These are phyloP conservation scores for Pheosia tremula DNA, from an alignment of 2,888 invertebrate species.

Conservation along the genomic window DNA sequence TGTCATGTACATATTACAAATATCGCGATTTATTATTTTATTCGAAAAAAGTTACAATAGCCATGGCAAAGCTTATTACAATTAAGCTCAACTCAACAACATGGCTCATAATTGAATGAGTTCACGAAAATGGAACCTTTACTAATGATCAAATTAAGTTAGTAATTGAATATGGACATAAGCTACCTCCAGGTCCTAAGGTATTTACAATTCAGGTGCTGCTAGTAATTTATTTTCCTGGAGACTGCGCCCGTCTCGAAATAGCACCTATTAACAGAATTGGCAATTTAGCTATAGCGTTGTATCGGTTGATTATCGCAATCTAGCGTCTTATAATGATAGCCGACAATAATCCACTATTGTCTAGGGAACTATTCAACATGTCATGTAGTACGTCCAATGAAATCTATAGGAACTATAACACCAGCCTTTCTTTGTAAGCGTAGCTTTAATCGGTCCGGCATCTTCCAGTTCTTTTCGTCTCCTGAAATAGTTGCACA, in stretches of 20 bases:
- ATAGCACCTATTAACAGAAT: background rate
- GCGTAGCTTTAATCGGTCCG: no score
- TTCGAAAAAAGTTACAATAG: no score
- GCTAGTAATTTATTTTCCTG: background rate
- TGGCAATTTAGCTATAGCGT: background rate
- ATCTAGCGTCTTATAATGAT: no score
- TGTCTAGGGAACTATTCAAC: background rate
- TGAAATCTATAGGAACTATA: no score
- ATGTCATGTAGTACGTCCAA: no score
- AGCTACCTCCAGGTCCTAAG: background rate
- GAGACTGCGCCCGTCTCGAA: background rate
- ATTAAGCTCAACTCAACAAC: background rate
- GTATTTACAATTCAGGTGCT: background rate
- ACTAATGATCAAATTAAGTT: background rate
- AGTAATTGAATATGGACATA: background rate
- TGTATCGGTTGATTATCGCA: background rate
- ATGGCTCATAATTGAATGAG: background rate
- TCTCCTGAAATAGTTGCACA: no score
- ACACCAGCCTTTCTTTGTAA: no score
- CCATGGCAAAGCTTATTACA: no score
- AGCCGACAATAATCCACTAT: background rate
- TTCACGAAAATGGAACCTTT: background rate
- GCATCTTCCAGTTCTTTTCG: no score
- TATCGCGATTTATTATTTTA: no score
- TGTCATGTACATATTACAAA: no score